Evolutionary conservation across 2,888 invertebrate genomes (phyloP), one percentile per base, ranked within the genome.

Genomic region (Fragum sueziense): DNA sequence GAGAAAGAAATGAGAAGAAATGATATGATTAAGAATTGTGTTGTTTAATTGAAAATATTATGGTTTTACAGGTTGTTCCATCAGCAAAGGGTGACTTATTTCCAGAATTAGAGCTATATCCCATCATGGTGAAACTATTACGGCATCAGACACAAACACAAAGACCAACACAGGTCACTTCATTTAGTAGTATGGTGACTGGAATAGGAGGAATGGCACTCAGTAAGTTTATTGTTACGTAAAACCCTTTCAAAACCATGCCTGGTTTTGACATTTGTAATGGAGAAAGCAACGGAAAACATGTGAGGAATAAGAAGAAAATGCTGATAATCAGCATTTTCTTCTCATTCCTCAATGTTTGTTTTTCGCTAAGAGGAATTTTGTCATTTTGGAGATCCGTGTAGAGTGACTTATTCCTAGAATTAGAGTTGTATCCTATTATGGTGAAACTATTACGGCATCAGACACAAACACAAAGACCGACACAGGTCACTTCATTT

Each of bases 371-470:
- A n/a, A n/a, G n/a, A n/a, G n/a, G n/a, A n/a, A n/a, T n/a, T n/a
- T n/a, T n/a, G n/a, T n/a, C n/a, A n/a, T n/a, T n/a, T n/a, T n/a
- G n/a, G n/a, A n/a, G n/a, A n/a, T 78, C 86, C 7, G 79, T 81
- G 22, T 70, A 69, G 27, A 87, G 87, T 70, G 88, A 88, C 70
- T 81, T 80, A 29, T 76, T 75, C 7, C 90, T 97, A 0, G 97
- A 97, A 89, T 92, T 98, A 68, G 98, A 98, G 91, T 93, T 97
- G 47, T 97, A 97, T 91, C 97, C 97, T 0, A 91, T 97, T 47
- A 96, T 96, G 88, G 92, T 97, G 83, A 95, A 96, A 82, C 94
- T 98, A 52, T 94, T 96, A 74, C 94, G 97, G 47, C 97, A 97
- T 93, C 93, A 93, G 84, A 76, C 88, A 27, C 86, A 88, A 34